These are phyloP conservation scores for Xenopus laevis DNA, from an alignment of 2,113 vertebrate species.

Conservation along the genomic window DNA sequence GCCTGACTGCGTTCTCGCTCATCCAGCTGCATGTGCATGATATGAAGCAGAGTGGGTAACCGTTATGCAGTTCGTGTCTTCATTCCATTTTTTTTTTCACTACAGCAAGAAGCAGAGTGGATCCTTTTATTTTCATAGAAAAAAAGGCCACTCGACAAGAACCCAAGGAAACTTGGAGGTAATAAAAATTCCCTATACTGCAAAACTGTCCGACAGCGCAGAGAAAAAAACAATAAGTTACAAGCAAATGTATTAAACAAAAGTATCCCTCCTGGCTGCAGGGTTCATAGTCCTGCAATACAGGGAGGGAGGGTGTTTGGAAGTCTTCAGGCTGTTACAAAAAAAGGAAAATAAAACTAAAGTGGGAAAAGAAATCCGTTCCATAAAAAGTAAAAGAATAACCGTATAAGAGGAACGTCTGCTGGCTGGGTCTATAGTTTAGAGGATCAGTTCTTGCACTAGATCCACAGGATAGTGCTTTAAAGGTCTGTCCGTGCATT, in stretches of 20 bases:
- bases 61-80: not conserved
- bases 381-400: conserved; percentile 45
- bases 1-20: not conserved
- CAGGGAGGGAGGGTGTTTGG: too few relatives aligned
- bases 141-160: conserved; percentile 59
- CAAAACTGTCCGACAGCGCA: too few relatives aligned
- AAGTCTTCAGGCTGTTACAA: not conserved
- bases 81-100: not conserved
- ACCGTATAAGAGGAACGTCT: conserved; percentile 32
- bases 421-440: not conserved
- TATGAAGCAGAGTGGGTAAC: not conserved
- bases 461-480: conserved; percentile 25
- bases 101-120: conserved; percentile 22
- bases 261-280: not conserved
- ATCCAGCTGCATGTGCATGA: not conserved
- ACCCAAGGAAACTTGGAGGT: conserved; percentile 2
- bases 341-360: too few relatives aligned
- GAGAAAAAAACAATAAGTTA: conserved; percentile 14
- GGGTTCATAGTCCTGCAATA: not conserved
- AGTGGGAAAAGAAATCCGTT: conserved; percentile 11
- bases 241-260: not conserved
- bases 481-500: conserved; percentile 87
- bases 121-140: conserved; percentile 65
- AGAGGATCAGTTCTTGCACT: conserved; percentile 1
- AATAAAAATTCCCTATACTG: conserved; percentile 19